Evolutionary conservation across 2,888 invertebrate genomes (phyloP).

Genomic region (Archips crataeganus): DNA sequence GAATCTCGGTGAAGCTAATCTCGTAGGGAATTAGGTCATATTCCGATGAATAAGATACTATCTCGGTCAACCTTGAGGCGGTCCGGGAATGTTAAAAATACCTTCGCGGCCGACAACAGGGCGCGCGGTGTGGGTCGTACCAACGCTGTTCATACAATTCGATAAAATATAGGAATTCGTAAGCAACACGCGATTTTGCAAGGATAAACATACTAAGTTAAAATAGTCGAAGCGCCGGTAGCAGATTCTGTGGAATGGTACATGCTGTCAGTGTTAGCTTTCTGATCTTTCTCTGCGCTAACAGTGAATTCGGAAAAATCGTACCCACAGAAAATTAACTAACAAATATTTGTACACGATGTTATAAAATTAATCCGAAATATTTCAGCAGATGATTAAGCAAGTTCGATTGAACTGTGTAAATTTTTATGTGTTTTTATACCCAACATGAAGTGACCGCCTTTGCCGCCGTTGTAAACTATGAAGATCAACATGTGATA

Average conservation of each 20-base stretch:
- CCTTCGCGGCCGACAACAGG: constrained; percentile 66
- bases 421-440: too few relatives aligned
- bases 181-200: constrained; percentile 1
- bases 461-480: too few relatives aligned
- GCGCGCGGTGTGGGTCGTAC: constrained; percentile 62
- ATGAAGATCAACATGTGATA: too few relatives aligned
- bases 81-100: constrained; percentile 86
- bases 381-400: background rate
- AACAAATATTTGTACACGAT: background rate
- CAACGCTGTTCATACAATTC: constrained; percentile 63
- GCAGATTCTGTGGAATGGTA: background rate
- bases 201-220: background rate
- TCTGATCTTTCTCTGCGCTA: background rate
- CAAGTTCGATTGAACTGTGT: too few relatives aligned
- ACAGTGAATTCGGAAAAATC: constrained; percentile 4
- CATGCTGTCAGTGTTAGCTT: background rate
- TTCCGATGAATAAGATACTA: constrained; percentile 81
- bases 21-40: constrained; percentile 83
- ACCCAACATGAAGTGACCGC: too few relatives aligned
- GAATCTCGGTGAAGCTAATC: constrained; percentile 43
- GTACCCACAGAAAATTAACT: background rate
- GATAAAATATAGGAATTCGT: constrained; percentile 52
- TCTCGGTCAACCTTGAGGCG: constrained; percentile 83
- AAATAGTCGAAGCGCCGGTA: background rate
- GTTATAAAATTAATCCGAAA: background rate